These are phyloP conservation scores for Cheilosia pagana DNA, from an alignment of 2,888 invertebrate genomes.

Conservation along the genomic window DNA sequence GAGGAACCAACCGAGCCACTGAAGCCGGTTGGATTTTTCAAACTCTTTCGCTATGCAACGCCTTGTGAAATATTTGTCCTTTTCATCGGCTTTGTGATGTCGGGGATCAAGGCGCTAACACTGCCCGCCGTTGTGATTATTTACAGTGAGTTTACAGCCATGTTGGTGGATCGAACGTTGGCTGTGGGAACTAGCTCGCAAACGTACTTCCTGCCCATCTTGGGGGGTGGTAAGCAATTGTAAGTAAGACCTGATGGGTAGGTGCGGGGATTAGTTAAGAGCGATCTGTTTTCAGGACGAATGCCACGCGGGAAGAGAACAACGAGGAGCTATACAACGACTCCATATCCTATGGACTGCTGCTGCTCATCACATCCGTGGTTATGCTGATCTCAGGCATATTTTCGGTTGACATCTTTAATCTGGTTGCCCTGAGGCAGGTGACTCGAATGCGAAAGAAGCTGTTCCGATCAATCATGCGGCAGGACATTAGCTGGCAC, in stretches of 20 bases:
- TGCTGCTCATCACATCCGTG: slow-evolving; percentile 85
- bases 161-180: slow-evolving; percentile 88
- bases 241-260: slow-evolving; percentile 77
- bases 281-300: slow-evolving; percentile 81
- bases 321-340: slow-evolving; percentile 87
- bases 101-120: slow-evolving; percentile 86
- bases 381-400: slow-evolving; percentile 87
- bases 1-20: slow-evolving; percentile 68
- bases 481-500: slow-evolving; percentile 91
- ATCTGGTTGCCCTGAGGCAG: slow-evolving; percentile 87
- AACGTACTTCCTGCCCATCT: slow-evolving; percentile 85
- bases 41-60: slow-evolving; percentile 85
- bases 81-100: slow-evolving; percentile 85
- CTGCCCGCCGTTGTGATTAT: slow-evolving; percentile 88
- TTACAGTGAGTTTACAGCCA: slow-evolving; percentile 89
- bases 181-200: slow-evolving; percentile 85
- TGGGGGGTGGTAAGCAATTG: slow-evolving; percentile 88
- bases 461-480: slow-evolving; percentile 87
- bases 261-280: not conserved
- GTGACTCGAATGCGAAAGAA: slow-evolving; percentile 86
- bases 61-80: slow-evolving; percentile 85
- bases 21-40: slow-evolving; percentile 79
- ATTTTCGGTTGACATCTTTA: slow-evolving; percentile 88
- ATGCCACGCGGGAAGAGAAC: slow-evolving; percentile 85
- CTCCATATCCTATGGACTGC: slow-evolving; percentile 87